Percentiles rank a stretch among this genome's conserved stretches.
phyloP scores from a whole-genome alignment of 2,888 invertebrate genomes.

The Hypena proboscidalis region DNA sequence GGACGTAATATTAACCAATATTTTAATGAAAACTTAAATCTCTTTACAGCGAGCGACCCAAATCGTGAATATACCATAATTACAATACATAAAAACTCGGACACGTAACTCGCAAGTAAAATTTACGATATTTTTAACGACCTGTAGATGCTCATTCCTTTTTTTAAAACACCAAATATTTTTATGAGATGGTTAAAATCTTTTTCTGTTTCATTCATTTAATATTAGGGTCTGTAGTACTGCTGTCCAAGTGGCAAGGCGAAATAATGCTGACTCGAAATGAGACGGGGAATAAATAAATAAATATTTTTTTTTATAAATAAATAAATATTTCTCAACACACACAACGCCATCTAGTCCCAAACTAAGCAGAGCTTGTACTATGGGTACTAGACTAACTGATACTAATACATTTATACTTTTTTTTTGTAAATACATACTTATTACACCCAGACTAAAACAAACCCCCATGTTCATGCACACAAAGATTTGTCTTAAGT shows the following conservation, averaged over 20 bases:
- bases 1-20: neutral
- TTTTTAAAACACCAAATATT: constrained; percentile 59
- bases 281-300: too few species aligned
- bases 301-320: too few species aligned
- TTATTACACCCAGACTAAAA: too few species aligned
- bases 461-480: too few species aligned
- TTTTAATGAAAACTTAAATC: neutral
- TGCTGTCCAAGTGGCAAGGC: constrained; percentile 37
- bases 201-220: constrained; percentile 57
- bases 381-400: too few species aligned
- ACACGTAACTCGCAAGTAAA: constrained; percentile 37
- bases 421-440: too few species aligned
- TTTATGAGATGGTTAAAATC: constrained; percentile 62
- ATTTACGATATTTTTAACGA: constrained; percentile 62
- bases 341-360: too few species aligned
- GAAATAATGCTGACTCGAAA: constrained; percentile 45
- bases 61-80: constrained; percentile 7
- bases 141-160: constrained; percentile 58
- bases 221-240: constrained; percentile 61
- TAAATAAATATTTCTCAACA: too few species aligned
- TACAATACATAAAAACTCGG: constrained; percentile 15
- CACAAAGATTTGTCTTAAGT: too few species aligned
- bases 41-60: neutral
- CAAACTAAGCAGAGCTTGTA: too few species aligned
- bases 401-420: too few species aligned